A percentile compares a stretch with the other conserved stretches of the same genome.
Evolutionary conservation across 2,113 vertebrate species (phyloP).

Genomic region (Ondatra zibethicus): DNA sequence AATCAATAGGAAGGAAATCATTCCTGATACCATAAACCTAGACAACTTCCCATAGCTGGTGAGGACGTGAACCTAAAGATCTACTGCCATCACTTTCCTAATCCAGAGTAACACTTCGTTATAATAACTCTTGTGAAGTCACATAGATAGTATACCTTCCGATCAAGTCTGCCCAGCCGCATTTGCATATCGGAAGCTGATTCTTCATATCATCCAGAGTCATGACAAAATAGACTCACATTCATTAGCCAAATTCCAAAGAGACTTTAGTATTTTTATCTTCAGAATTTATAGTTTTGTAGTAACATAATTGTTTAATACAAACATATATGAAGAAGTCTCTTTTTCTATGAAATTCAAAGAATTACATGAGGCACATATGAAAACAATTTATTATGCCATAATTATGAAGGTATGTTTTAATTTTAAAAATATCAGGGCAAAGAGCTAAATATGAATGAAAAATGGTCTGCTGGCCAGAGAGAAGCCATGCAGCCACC

Average conservation of each 20-base stretch:
- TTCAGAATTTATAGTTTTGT: not conserved
- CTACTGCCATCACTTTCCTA: not conserved
- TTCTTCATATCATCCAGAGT: not conserved
- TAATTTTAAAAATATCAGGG: not conserved
- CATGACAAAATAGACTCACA: not conserved
- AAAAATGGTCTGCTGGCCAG: not conserved
- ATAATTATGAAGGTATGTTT: not conserved
- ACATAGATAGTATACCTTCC: not conserved
- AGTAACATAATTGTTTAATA: not conserved
- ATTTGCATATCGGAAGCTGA: not conserved
- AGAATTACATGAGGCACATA: not conserved
- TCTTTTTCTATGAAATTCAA: not conserved
- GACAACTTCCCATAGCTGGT: not conserved
- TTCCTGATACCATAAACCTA: not conserved
- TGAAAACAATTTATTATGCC: not conserved
- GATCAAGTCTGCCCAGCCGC: not conserved
- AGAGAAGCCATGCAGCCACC: too few relatives aligned
- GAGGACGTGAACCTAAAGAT: not conserved
- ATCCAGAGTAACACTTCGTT: not conserved
- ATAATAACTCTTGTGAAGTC: not conserved
- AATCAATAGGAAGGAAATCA: not conserved
- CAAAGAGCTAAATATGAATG: not conserved
- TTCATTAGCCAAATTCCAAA: not conserved
- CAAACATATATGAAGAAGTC: not conserved
- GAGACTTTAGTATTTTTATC: not conserved